Evolutionary conservation across 2,888 invertebrate genomes (phyloP).

Genomic region (Xanthia icteritia): DNA sequence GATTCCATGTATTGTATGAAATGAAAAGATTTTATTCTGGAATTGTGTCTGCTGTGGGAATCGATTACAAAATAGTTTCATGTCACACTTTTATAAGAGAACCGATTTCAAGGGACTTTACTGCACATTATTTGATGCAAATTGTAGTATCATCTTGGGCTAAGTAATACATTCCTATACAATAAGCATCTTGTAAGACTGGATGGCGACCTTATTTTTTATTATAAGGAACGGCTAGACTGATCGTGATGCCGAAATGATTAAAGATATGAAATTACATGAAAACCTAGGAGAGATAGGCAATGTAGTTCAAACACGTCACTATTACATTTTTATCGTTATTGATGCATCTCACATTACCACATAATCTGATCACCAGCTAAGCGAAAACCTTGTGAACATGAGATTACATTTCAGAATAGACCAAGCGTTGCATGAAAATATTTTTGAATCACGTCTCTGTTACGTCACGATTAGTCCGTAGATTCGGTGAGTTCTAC

Average conservation of each 20-base stretch:
- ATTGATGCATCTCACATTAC: slow-evolving; percentile 21
- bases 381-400: slow-evolving; percentile 29
- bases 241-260: neutral
- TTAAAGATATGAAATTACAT: neutral
- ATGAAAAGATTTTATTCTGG: slow-evolving; percentile 34
- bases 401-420: slow-evolving; percentile 41
- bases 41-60: neutral
- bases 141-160: neutral
- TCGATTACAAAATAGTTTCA: neutral
- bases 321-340: slow-evolving; percentile 5
- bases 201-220: neutral
- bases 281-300: neutral
- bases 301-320: slow-evolving; percentile 6
- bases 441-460: slow-evolving; percentile 49
- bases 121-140: neutral
- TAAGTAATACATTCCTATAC: neutral
- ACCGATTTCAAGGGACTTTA: neutral
- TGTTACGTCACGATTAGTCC: slow-evolving; percentile 44
- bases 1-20: slow-evolving; percentile 31
- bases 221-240: neutral
- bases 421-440: slow-evolving; percentile 32
- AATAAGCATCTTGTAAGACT: neutral
- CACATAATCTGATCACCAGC: slow-evolving; percentile 27
- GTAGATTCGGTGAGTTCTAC: slow-evolving; percentile 34
- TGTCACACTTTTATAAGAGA: neutral